Conservation (phyloP, 2,888 invertebrate species). For the Sussaba pulchella region DNA sequence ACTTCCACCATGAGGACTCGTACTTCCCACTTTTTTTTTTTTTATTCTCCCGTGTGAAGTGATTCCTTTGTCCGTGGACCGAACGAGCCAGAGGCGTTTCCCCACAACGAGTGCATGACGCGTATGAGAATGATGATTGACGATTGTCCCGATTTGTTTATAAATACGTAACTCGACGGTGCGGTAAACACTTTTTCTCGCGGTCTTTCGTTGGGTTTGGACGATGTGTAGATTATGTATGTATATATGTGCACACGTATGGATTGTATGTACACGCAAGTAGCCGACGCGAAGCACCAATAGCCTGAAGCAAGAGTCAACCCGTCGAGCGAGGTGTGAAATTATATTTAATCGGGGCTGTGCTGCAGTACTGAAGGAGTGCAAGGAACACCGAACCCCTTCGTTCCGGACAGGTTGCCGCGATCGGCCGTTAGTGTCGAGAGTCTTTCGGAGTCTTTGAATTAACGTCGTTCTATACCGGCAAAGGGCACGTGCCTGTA, state of each 20-base stretch:
- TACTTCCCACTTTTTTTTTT: conserved; percentile 46
- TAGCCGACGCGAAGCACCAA: conserved; percentile 2
- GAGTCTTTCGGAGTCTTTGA: conserved; percentile 47
- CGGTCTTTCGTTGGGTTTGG: not conserved
- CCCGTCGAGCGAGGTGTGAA: conserved; percentile 71
- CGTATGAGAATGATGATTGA: conserved; percentile 75
- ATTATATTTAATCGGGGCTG: conserved; percentile 69
- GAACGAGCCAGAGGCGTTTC: conserved; percentile 38
- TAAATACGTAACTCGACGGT: conserved; percentile 72
- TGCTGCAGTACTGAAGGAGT: not conserved
- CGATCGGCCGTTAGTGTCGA: conserved; percentile 54
- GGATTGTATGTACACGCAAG: conserved; percentile 3
- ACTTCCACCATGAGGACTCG: conserved; percentile 19
- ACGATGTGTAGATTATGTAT: too few relatives aligned
- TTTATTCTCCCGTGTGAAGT: conserved; percentile 41
- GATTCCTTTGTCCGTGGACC: conserved; percentile 47
- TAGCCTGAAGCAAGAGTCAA: conserved; percentile 50
- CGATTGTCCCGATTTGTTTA: conserved; percentile 82
- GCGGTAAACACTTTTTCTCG: conserved; percentile 34
- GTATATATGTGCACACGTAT: too few relatives aligned
- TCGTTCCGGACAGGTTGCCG: conserved; percentile 62
- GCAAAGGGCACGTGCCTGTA: conserved; percentile 39
- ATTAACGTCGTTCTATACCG: conserved; percentile 42
- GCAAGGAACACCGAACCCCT: conserved; percentile 45
- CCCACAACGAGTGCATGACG: conserved; percentile 46